Percentiles rank a stretch among this genome's conserved stretches.
These are phyloP conservation scores for Pelvicachromis taeniatus DNA, from an alignment of 2,113 vertebrate species.

Conservation along the genomic window DNA sequence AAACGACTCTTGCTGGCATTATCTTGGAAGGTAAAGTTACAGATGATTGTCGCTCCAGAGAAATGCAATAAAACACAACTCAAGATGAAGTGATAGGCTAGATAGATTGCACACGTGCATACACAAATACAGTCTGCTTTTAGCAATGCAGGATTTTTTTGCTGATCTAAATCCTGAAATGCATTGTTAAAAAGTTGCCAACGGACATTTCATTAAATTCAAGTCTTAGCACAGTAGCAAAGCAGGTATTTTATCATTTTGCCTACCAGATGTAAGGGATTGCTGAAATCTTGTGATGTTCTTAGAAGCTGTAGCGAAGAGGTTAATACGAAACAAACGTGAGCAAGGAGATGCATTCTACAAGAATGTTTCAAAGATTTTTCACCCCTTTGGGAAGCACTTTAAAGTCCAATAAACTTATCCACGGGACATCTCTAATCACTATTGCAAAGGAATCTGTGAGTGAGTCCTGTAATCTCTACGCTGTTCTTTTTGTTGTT, in stretches of 20 bases:
- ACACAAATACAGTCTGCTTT: background rate
- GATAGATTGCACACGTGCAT: background rate
- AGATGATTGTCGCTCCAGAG: conserved; percentile 44
- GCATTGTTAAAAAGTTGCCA: background rate
- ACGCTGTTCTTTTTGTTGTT: background rate
- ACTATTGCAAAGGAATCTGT: background rate
- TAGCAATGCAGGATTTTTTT: background rate
- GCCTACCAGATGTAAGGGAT: background rate
- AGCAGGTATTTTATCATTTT: background rate
- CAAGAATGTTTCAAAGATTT: conserved; percentile 5
- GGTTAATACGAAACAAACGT: background rate
- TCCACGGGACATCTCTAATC: background rate
- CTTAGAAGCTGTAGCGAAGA: background rate
- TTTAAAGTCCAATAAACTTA: background rate
- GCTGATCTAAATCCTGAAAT: background rate
- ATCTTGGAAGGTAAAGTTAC: conserved; percentile 36
- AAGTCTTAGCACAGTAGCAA: background rate
- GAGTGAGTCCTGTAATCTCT: background rate
- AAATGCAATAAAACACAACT: conserved; percentile 45
- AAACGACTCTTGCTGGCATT: conserved; percentile 38
- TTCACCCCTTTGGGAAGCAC: background rate
- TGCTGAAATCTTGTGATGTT: background rate
- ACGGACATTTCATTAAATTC: background rate
- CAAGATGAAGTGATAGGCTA: conserved; percentile 34
- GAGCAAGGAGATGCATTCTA: background rate